Evolutionary conservation across 2,797 vertebrate genomes (phyloP), one percentile per base, ranked within the genome.

Genomic region (Acanthopagrus latus): DNA sequence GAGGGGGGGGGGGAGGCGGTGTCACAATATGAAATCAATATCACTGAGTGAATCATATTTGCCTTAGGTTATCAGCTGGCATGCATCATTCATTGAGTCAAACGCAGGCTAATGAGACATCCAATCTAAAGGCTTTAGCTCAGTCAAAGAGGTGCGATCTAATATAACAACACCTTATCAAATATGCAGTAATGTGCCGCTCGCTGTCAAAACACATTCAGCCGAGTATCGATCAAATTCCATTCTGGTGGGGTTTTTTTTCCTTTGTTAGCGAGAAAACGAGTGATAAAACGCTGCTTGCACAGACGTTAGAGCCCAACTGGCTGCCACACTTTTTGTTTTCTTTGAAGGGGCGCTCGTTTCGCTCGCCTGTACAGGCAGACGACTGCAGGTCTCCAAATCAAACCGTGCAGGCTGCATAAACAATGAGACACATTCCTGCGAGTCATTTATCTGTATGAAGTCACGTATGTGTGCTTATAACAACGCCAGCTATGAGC

Each of bases 11-110:
- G 8, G 57, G 18, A 55, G 51, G 25, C 18, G 52, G 46, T 33
- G 59, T 57, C 71, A 64, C 64, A 79, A 70, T 64, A 73, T 71
- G 25, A 63, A 82, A 83, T 89, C 76, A 68, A 76, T 65, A 77
- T 12, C 50, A 59, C 48, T 52, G 58, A 76, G 75, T 71, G 51
- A 80, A 81, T 76, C 56, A 52, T 29, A 38, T 83, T 76, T 78
- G 54, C n/a, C 50, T 59, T 25, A 3, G 59, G 57, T 71, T 67
- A 84, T 70, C 60, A 73, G 41, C 68, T 41, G 23, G 9, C 25
- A 73, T 74, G 46, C 58, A 66, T 74, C 41, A 85, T 71, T 78
- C 52, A 81, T 75, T 55, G 65, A 76, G 65, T 64, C 25, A 68
- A 74, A 56, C 33, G 29, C 21, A n/a, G 62, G 38, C 44, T 65